These are phyloP conservation scores for Bruchidius siliquastri DNA, from an alignment of 2,888 invertebrate genomes.

Conservation along the genomic window DNA sequence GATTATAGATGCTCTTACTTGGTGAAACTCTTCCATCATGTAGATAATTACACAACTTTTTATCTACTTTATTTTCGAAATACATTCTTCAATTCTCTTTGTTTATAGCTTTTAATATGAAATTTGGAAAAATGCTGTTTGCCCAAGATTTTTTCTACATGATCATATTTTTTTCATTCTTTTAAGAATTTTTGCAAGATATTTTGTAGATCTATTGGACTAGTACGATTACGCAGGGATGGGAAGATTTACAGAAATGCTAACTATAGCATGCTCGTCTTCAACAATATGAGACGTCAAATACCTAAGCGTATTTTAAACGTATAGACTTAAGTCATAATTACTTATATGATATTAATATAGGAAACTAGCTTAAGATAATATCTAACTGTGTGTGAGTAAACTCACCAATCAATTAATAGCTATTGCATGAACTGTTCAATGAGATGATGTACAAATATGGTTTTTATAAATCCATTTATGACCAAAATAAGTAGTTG, in stretches of 20 bases:
- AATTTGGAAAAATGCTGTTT: no score
- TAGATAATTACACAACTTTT: no score
- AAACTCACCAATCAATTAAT: background rate
- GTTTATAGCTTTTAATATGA: no score
- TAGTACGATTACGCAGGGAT: background rate
- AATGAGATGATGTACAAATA: background rate
- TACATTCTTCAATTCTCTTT: no score
- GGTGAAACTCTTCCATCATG: no score
- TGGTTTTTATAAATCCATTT: background rate
- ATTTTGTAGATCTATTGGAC: no score
- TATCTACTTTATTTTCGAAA: no score
- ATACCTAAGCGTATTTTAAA: background rate
- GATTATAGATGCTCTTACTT: no score
- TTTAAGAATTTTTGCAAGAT: no score
- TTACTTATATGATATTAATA: background rate
- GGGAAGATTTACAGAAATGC: slow-evolving; percentile 16
- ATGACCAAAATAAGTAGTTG: background rate
- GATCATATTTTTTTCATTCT: no score
- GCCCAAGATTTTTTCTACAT: no score
- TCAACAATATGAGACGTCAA: background rate
- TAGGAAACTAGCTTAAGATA: background rate
- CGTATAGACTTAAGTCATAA: background rate
- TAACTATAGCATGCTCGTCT: background rate
- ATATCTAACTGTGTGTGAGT: background rate
- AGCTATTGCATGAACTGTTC: background rate